phyloP scores from a whole-genome alignment of 92 coral and sea anemone species.

The Zoanthus gigantus region DNA sequence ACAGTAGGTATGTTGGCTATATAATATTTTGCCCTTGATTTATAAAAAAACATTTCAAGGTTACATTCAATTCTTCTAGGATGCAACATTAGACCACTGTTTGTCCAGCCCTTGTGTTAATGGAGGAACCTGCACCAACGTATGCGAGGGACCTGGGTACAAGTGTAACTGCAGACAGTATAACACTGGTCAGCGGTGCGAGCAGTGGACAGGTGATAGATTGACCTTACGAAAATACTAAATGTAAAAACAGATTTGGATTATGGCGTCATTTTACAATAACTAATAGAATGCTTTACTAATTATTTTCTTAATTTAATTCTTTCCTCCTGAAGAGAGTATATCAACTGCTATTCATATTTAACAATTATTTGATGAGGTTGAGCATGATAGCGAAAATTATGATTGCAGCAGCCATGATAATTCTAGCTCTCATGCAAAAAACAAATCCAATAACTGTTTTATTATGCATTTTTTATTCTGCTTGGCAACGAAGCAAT shows the following conservation, averaged over 20 bases:
- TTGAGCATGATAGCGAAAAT: background rate
- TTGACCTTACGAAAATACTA: background rate
- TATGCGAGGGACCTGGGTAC: conserved; percentile 31
- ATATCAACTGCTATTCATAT: too few species aligned
- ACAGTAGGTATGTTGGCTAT: too few species aligned
- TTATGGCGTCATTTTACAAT: background rate
- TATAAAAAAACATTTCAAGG: background rate
- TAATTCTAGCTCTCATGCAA: too few species aligned
- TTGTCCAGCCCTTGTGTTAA: background rate
- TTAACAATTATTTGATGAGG: background rate
- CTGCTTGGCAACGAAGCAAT: too few species aligned
- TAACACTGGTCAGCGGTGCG: conserved; percentile 28
- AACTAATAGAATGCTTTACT: background rate
- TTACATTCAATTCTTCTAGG: background rate
- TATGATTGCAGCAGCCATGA: too few species aligned
- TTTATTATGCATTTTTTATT: too few species aligned
- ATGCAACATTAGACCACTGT: background rate
- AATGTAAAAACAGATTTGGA: background rate
- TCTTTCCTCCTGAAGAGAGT: too few species aligned
- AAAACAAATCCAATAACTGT: too few species aligned
- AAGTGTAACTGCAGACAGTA: conserved; percentile 27
- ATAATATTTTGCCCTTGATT: background rate
- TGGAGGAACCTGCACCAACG: conserved; percentile 4
- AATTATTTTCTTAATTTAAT: background rate
- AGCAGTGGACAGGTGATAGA: conserved; percentile 17